Percentiles rank a stretch among this genome's conserved stretches.
Conservation (phyloP, 2,797 vertebrate genomes). For the Gymnopithys bicolor region DNA sequence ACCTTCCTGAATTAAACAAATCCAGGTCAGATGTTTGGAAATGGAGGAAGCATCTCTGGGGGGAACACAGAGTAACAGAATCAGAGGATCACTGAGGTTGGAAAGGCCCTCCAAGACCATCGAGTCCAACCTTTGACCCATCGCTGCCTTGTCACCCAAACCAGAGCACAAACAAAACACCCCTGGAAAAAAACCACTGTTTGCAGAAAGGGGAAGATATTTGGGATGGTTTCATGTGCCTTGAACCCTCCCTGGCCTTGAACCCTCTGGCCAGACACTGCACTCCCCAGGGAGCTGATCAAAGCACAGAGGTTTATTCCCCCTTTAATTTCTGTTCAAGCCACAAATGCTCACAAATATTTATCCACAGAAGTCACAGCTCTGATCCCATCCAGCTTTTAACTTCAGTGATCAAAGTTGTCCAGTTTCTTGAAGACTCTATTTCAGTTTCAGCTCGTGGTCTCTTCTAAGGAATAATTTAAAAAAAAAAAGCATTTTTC, state of each 20-base stretch:
- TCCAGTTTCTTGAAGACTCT: neutral
- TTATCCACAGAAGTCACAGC: neutral
- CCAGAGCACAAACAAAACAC: neutral
- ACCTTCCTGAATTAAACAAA: neutral
- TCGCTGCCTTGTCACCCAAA: neutral
- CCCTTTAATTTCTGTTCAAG: neutral
- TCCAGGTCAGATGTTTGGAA: neutral
- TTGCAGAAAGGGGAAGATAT: neutral
- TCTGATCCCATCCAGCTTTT: neutral
- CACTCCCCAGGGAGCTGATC: neutral
- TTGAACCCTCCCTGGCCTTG: neutral
- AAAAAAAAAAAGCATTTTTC: neutral
- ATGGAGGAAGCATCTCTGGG: neutral
- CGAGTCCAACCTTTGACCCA: neutral
- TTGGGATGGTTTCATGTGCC: neutral
- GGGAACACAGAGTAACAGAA: neutral
- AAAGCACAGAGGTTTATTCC: neutral
- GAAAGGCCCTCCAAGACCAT: neutral
- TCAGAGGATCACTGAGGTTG: neutral
- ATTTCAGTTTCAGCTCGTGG: neutral
- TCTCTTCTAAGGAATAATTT: neutral
- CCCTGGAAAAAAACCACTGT: neutral
- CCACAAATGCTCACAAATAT: neutral
- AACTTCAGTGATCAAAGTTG: constrained; percentile 1
- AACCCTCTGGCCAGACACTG: neutral